Base-by-base conservation (phyloP, 2,888 invertebrate species). In the Pherbina coryleti region DNA sequence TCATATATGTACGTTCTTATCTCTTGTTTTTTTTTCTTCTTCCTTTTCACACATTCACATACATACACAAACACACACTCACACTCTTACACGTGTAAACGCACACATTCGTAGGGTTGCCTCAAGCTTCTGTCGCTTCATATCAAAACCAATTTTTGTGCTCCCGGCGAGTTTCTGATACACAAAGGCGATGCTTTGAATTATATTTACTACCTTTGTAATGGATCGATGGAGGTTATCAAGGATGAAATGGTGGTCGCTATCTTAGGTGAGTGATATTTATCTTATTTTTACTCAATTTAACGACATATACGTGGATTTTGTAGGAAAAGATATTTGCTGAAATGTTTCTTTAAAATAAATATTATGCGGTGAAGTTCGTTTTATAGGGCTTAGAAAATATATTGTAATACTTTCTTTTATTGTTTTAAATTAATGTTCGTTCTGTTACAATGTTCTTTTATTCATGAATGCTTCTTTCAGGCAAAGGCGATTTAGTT, bases 231-330 rank as follows among this genome's bases (percentile, higher is more conserved):
- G 97, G 98, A 98, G 91, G 97, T 98, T 64, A 95, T 98, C 85
- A 97, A 98, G 89, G 95, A 97, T 86, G 95, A 95, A 81, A 98
- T 98, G 97, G 98, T 98, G 74, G 98, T 98, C 25, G 98, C 98
- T 78, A 98, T 98, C 85, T 91, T 98, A 82, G 98, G 98, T 98
- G 91, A 92, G 93, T 90, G 14, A 9, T 14, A n/a, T 53, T 51
- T 70, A 17, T 11, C 14, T 37, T 37, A 7, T 1, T 37, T 44
- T 11, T 2, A 11, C 44, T 44, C 11, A 14, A 11, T 44, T 44
- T 2, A 44, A 44, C 11, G 3, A 44, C 1, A 44, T 1, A 14
- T 2, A 44, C 44, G 44, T 44, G 44, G 37, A 37, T 7, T 37
- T 11, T 14, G 14, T 37, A 37, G 5, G 37, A 8, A 14, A 1